A percentile compares a stretch with the other conserved stretches of the same genome.
Conservation (phyloP, 2,113 vertebrate species). For the Elephantulus edwardii region DNA sequence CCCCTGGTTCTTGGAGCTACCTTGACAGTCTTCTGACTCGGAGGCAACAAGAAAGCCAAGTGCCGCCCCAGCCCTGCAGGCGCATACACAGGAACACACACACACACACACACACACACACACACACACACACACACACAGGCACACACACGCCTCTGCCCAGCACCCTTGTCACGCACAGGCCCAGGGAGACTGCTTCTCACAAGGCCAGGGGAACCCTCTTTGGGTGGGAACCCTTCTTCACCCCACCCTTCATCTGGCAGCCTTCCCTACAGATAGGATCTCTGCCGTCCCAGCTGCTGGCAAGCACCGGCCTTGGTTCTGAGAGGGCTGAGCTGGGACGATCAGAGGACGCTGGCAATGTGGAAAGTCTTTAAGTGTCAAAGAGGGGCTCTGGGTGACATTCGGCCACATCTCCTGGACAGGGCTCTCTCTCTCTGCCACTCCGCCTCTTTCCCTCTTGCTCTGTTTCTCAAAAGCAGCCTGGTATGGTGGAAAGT, state of each 20-base stretch:
- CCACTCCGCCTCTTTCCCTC: not conserved
- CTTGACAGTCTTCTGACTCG: not conserved
- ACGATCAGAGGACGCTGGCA: not conserved
- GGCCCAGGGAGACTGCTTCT: slow-evolving; percentile 40
- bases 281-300: slow-evolving; percentile 40
- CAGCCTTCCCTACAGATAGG: slow-evolving; percentile 59
- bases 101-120: not conserved
- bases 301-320: not conserved
- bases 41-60: slow-evolving; percentile 40
- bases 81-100: not conserved
- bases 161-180: slow-evolving; percentile 70
- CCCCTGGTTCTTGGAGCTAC: not conserved
- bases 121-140: not conserved
- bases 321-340: not conserved
- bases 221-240: slow-evolving; percentile 61
- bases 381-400: not conserved
- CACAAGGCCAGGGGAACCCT: slow-evolving; percentile 46
- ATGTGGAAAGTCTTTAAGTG: not conserved
- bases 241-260: slow-evolving; percentile 62
- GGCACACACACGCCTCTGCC: slow-evolving; percentile 3
- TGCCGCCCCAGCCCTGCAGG: slow-evolving; percentile 37
- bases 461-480: not conserved
- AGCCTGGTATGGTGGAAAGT: not conserved
- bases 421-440: not conserved
- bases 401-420: not conserved